Conservation (phyloP, 2,888 invertebrate genomes). For the Tiphia femorata region DNA sequence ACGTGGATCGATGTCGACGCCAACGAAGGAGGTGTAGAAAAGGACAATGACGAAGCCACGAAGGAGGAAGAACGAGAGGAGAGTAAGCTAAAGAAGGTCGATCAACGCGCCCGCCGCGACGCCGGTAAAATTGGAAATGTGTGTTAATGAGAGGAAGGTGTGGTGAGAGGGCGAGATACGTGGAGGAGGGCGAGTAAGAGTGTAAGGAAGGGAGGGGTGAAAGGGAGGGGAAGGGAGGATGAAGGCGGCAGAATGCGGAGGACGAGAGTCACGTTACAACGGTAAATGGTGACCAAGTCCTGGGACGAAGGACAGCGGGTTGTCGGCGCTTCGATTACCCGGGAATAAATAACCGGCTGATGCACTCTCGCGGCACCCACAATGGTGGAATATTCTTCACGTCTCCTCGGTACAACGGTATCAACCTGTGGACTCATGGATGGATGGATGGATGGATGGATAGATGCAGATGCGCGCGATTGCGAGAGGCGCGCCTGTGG, state of each 20-base stretch:
- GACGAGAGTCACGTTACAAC: slow-evolving; percentile 25
- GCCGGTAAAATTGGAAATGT: no score
- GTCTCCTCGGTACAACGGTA: no score
- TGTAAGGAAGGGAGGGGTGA: slow-evolving; percentile 18
- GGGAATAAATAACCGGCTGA: background rate
- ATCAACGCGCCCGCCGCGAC: slow-evolving; percentile 4
- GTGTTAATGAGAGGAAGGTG: slow-evolving; percentile 25
- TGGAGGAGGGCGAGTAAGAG: slow-evolving; percentile 9
- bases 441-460: no score
- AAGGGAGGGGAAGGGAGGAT: slow-evolving; percentile 28
- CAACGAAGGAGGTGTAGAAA: no score
- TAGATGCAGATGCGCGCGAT: no score
- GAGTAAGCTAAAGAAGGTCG: no score
- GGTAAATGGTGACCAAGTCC: slow-evolving; percentile 34
- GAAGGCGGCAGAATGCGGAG: background rate
- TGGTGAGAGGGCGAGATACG: slow-evolving; percentile 12
- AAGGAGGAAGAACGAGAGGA: no score
- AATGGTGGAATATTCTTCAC: no score
- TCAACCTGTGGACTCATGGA: no score
- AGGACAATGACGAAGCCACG: no score
- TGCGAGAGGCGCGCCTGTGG: no score
- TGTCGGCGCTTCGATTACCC: slow-evolving; percentile 4
- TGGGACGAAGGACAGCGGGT: slow-evolving; percentile 37
- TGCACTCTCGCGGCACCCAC: slow-evolving; percentile 9
- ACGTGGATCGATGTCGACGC: no score